Conservation (phyloP, 92 coral and sea anemone genomes). For the Zoanthus sociatus region DNA sequence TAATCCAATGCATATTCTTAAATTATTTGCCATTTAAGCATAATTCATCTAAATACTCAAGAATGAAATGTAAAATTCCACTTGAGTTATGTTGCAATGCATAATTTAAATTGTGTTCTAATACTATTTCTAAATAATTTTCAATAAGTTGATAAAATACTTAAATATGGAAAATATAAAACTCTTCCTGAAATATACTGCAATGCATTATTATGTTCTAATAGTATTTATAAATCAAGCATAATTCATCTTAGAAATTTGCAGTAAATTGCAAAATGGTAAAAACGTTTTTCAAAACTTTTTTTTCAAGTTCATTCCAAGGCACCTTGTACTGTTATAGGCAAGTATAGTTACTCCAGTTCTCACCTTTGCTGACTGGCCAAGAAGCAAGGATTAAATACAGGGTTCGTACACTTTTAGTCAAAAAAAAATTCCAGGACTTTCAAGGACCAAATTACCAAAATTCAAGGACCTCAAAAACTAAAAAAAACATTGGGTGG, state of each 20-base stretch:
- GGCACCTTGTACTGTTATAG: slow-evolving; percentile 21
- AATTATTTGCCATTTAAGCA: slow-evolving; percentile 1
- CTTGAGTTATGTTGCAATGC: slow-evolving; percentile 13
- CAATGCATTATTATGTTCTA: background rate
- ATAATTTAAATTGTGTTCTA: slow-evolving; percentile 8
- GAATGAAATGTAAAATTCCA: slow-evolving; percentile 20
- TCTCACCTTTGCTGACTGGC: slow-evolving; percentile 10
- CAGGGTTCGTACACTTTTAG: no score
- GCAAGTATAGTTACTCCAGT: slow-evolving; percentile 14
- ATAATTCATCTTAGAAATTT: background rate
- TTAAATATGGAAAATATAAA: background rate
- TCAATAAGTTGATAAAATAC: slow-evolving; percentile 9
- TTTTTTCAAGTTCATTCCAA: slow-evolving; percentile 20
- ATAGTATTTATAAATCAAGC: background rate
- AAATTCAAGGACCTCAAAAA: no score
- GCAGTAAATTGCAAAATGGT: slow-evolving; percentile 10
- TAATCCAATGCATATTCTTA: slow-evolving; percentile 16
- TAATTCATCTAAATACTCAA: slow-evolving; percentile 10
- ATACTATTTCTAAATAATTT: slow-evolving; percentile 11
- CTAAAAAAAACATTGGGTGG: background rate
- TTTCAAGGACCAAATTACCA: no score
- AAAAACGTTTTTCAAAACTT: slow-evolving; percentile 4
- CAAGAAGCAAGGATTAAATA: slow-evolving; percentile 16
- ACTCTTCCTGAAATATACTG: slow-evolving; percentile 14
- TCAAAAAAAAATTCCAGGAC: no score